These are phyloP conservation scores for Archilochus colubris DNA, from an alignment of 2,113 vertebrate species.

Conservation along the genomic window DNA sequence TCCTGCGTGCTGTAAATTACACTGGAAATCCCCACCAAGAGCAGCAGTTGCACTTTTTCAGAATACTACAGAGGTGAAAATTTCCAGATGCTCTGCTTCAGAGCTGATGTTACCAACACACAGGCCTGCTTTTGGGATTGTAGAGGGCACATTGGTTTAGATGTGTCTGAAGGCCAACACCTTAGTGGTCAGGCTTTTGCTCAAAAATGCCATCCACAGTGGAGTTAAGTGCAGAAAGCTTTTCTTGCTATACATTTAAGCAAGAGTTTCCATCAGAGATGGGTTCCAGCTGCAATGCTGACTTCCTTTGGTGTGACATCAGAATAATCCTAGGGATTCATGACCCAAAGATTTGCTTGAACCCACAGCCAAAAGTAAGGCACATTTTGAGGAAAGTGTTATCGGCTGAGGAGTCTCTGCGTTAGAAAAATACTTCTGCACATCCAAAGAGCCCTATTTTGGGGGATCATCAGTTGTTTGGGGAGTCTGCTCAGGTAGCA, in stretches of 20 bases:
- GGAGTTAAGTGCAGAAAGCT: neutral
- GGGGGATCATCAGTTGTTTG: neutral
- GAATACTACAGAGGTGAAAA: neutral
- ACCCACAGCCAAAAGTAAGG: neutral
- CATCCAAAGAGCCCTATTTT: neutral
- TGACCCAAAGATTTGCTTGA: neutral
- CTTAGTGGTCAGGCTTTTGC: neutral
- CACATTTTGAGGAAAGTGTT: neutral
- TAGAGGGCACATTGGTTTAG: accelerated
- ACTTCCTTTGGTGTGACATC: neutral
- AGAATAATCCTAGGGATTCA: neutral
- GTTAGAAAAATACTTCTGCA: neutral
- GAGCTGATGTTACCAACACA: neutral
- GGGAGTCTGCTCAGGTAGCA: neutral
- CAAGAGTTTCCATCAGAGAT: neutral
- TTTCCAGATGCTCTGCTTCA: neutral
- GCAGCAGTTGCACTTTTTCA: neutral
- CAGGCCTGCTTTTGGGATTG: neutral
- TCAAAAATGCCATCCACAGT: neutral
- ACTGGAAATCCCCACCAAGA: neutral
- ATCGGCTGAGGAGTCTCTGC: accelerated
- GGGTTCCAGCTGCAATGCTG: neutral
- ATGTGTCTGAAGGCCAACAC: neutral
- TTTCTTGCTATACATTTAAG: neutral
- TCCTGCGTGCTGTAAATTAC: neutral